phyloP scores from a whole-genome alignment of 2,797 vertebrate genomes.

The Falco naumanni region DNA sequence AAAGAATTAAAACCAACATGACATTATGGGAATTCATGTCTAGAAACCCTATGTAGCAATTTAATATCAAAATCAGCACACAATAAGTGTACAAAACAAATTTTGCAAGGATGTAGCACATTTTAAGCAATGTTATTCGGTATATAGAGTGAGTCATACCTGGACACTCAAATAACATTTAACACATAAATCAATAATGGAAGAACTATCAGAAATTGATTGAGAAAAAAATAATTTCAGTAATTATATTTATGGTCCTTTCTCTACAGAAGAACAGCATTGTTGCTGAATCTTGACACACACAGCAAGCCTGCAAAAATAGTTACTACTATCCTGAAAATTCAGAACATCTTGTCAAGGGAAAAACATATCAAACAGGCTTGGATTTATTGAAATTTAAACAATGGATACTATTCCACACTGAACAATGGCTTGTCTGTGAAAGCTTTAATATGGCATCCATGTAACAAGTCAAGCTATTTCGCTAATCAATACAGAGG shows the following conservation, averaged over 20 bases:
- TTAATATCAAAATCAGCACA: neutral
- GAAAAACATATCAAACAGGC: neutral
- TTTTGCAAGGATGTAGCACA: neutral
- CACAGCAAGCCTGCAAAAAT: neutral
- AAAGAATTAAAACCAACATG: neutral
- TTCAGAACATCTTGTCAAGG: neutral
- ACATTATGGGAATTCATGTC: neutral
- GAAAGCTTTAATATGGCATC: constrained; percentile 23
- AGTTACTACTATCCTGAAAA: neutral
- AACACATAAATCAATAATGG: neutral
- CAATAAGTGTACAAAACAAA: neutral
- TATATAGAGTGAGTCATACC: neutral
- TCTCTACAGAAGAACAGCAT: neutral
- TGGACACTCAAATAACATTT: neutral
- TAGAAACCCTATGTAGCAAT: neutral
- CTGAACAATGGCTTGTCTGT: neutral
- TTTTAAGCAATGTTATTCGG: neutral
- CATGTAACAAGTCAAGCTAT: constrained; percentile 21
- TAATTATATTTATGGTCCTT: neutral
- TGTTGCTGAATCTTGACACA: neutral
- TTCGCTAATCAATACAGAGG: constrained; percentile 61
- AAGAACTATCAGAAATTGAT: neutral
- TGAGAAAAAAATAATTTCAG: neutral
- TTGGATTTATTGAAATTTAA: neutral
- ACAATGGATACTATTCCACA: neutral